These are phyloP conservation scores for Hartigia nigra DNA, from an alignment of 2,888 invertebrate genomes.

Conservation along the genomic window DNA sequence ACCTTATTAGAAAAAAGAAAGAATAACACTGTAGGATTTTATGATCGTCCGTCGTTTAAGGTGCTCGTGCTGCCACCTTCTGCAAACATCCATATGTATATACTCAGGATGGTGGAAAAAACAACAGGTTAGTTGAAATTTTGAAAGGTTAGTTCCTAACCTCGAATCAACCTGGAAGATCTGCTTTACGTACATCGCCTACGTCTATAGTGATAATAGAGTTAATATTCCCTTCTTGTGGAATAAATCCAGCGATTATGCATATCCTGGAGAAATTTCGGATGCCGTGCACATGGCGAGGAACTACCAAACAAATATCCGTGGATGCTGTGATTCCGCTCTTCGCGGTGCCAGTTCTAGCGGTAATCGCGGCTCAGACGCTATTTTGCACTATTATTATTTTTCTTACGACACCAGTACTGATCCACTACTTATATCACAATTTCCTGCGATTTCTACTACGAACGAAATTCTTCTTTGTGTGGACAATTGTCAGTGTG, in stretches of 20 bases:
- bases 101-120: neutral
- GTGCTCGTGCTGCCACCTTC: neutral
- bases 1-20: neutral
- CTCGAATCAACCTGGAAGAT: neutral
- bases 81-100: neutral
- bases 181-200: neutral
- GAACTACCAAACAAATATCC: constrained; percentile 60
- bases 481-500: constrained; percentile 79
- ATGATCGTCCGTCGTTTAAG: neutral
- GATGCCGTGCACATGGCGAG: constrained; percentile 52
- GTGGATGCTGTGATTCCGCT: constrained; percentile 62
- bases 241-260: constrained; percentile 32
- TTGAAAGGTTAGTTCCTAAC: neutral
- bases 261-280: constrained; percentile 49
- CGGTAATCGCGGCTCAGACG: constrained; percentile 58
- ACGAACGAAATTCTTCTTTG: constrained; percentile 79
- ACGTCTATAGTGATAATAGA: neutral
- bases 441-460: constrained; percentile 58
- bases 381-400: constrained; percentile 54
- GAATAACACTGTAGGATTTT: neutral
- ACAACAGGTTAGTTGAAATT: neutral
- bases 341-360: constrained; percentile 55
- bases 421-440: constrained; percentile 59
- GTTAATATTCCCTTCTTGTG: neutral
- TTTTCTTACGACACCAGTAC: constrained; percentile 54